Conservation (phyloP, 53 echinoderm and acorn worm species). For the Temnopleurus reevesii region DNA sequence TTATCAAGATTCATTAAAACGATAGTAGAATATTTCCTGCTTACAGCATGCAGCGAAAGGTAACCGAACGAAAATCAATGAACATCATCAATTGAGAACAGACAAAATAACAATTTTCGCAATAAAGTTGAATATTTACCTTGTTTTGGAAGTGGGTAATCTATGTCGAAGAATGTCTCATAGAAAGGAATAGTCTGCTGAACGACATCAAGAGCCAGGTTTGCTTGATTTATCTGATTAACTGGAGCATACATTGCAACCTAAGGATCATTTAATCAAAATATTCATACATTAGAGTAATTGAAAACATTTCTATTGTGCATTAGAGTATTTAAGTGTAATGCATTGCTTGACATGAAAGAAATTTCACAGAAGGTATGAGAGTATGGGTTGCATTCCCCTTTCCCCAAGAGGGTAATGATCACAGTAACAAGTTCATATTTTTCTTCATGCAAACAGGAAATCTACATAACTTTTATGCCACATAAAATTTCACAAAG, state of each 20-base stretch:
- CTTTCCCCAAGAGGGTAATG: not conserved
- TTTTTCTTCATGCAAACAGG: not conserved
- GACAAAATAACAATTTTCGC: too few relatives aligned
- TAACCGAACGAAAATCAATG: too few relatives aligned
- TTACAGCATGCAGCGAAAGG: too few relatives aligned
- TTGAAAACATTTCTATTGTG: not conserved
- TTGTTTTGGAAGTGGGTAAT: constrained; percentile 90
- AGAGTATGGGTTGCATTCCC: too few relatives aligned
- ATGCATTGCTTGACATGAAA: not conserved
- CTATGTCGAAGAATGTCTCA: constrained; percentile 68
- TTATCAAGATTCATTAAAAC: too few relatives aligned
- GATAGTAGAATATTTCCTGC: too few relatives aligned
- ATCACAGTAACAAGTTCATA: not conserved
- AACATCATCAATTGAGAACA: too few relatives aligned
- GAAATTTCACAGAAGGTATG: not conserved
- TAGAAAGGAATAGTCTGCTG: constrained; percentile 79
- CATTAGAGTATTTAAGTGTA: not conserved
- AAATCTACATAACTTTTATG: not conserved
- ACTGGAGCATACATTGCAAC: constrained; percentile 77
- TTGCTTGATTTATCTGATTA: constrained; percentile 67
- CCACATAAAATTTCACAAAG: not conserved
- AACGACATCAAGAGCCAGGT: constrained; percentile 74
- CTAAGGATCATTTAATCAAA: constrained; percentile 44
- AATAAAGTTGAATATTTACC: too few relatives aligned
- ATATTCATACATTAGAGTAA: not conserved